Evolutionary conservation across 53 echinoderm and acorn worm genomes (phyloP), one percentile per base, ranked within the genome.

Genomic region (Glandiceps talaboti): DNA sequence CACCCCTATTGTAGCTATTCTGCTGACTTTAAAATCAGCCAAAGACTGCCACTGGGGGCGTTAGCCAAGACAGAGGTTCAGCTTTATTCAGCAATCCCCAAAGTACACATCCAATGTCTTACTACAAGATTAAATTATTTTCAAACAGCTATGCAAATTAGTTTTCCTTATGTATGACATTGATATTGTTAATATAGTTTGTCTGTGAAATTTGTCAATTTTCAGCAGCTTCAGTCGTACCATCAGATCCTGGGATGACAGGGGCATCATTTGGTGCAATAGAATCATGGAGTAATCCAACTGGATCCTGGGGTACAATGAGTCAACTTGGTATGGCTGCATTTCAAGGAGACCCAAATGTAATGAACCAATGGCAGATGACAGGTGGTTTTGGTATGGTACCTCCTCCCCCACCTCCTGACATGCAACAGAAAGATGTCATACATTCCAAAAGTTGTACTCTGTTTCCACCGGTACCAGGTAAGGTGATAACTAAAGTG

Each of bases 401-500:
- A 32, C 82, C 82, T 1, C 82, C 75, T 26, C 83, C 83, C 6
- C 73, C 29, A 1, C 33, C 30, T 0, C 64, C 64, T 45, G 64
- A 45, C 20, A 33, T 83, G 77, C 30, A 73, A 14, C 30, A 25
- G n/a, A 83, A 73, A 27, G 83, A 83, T 26, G 31, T 73, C 6
- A 83, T 83, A 0, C 77, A 75, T 31, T 27, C 64, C 14, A 83
- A 33, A 27, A 32, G 31, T 25, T 77, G n/a, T 26, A 77, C 83
- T 29, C 30, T 83, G 73, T 64, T 83, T 77, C 83, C 83, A 0
- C 83, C 83, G 0, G 72, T 76, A n/a, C 77, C 73, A 77, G 77
- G 83, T 83, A 77, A 77, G 83, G 64, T 45, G 6, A 45, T 45
- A n/a, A n/a, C n/a, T n/a, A n/a, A n/a, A n/a, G n/a, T n/a, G n/a